phyloP scores from a whole-genome alignment of 2,797 vertebrate genomes.

The Amblyopsis hoosieri region DNA sequence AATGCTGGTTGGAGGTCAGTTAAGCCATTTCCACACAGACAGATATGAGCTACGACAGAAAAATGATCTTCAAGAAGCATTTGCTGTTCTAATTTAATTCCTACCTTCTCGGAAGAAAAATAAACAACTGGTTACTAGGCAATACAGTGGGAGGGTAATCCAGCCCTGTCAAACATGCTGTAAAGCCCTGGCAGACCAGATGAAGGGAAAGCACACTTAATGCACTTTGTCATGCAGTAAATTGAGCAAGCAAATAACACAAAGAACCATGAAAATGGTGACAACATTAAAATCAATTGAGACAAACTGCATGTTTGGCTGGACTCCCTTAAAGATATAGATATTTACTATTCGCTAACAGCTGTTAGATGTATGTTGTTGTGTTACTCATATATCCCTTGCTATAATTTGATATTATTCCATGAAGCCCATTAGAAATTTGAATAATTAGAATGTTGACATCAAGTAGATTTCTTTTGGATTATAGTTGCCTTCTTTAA shows the following conservation, averaged over 20 bases:
- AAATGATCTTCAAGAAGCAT: neutral
- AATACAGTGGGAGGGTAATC: neutral
- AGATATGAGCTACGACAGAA: neutral
- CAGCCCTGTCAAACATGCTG: neutral
- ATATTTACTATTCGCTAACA: neutral
- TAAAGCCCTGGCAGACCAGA: conserved; percentile 19
- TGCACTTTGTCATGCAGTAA: conserved; percentile 32
- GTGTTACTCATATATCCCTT: neutral
- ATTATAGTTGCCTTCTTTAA: no score
- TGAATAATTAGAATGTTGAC: no score
- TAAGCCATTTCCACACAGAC: neutral
- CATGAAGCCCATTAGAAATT: no score
- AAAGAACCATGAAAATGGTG: conserved; percentile 14
- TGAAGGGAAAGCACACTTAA: conserved; percentile 30
- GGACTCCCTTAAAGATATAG: conserved; percentile 3
- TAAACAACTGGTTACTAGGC: no score
- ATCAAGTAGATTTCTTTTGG: no score
- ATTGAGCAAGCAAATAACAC: conserved; percentile 27
- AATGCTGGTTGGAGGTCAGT: conserved; percentile 1
- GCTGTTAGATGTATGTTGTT: neutral
- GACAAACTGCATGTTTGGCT: conserved; percentile 6
- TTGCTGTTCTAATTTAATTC: neutral
- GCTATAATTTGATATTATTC: neutral
- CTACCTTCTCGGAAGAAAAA: neutral
- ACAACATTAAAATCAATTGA: conserved; percentile 13